These are phyloP conservation scores for Drosophila cardini DNA, from an alignment of 1,140 invertebrate genomes.

Conservation along the genomic window DNA sequence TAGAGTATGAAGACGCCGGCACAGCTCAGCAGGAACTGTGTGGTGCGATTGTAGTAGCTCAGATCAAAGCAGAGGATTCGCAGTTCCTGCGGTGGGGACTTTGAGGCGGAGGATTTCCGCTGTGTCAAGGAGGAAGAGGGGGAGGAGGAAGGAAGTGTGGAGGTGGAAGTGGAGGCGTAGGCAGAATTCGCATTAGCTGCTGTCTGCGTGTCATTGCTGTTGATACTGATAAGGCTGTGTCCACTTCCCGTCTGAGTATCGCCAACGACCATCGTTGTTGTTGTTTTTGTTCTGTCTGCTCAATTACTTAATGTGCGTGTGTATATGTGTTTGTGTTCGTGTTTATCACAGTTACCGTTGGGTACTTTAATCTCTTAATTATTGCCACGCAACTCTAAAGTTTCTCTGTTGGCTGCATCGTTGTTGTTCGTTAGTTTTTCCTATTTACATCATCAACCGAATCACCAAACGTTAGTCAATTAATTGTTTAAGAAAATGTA, in stretches of 20 bases:
- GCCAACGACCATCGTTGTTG: slow-evolving; percentile 33
- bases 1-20: slow-evolving; percentile 94
- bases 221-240: slow-evolving; percentile 67
- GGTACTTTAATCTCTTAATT: slow-evolving; percentile 21
- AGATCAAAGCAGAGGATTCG: slow-evolving; percentile 92
- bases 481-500: background rate
- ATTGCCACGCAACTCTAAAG: slow-evolving; percentile 46
- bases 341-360: slow-evolving; percentile 44
- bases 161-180: no score
- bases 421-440: background rate
- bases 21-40: slow-evolving; percentile 92
- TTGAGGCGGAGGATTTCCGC: slow-evolving; percentile 51
- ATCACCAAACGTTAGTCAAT: background rate
- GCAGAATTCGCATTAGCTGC: background rate
- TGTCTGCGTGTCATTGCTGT: slow-evolving; percentile 15
- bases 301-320: slow-evolving; percentile 16
- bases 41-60: slow-evolving; percentile 87
- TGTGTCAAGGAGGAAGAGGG: slow-evolving; percentile 19
- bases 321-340: slow-evolving; percentile 9
- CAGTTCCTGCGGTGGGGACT: slow-evolving; percentile 77
- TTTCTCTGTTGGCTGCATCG: background rate
- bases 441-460: slow-evolving; percentile 21
- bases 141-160: background rate
- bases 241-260: slow-evolving; percentile 40
- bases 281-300: background rate